These are phyloP conservation scores for Bombylius major DNA, from an alignment of 2,888 invertebrate species.

Conservation along the genomic window DNA sequence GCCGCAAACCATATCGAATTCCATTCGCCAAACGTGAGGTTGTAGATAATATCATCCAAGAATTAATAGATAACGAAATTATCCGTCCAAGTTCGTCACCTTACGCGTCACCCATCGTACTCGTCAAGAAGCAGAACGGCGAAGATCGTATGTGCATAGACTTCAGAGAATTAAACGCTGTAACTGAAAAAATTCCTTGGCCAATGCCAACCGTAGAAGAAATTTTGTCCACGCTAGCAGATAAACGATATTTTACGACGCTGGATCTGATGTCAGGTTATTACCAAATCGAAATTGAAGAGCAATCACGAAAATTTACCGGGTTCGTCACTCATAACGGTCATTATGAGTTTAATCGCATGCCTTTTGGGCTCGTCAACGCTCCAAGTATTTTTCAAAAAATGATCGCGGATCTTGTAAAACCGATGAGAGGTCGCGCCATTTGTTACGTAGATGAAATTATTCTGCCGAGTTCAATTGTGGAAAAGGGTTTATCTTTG, in stretches of 20 bases:
- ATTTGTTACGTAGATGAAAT: constrained; percentile 20
- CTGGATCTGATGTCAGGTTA: constrained; percentile 11
- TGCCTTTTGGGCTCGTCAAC: too few relatives aligned
- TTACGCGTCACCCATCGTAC: too few relatives aligned
- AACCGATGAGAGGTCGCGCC: constrained; percentile 4
- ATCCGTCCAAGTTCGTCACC: too few relatives aligned
- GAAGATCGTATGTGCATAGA: constrained; percentile 11
- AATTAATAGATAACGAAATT: not conserved
- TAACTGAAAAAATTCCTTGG: constrained; percentile 7
- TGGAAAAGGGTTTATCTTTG: too few relatives aligned
- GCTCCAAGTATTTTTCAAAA: constrained; percentile 28
- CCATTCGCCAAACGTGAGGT: not conserved
- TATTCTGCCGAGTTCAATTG: too few relatives aligned
- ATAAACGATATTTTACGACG: not conserved
- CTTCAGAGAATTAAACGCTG: not conserved
- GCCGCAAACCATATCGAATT: not conserved
- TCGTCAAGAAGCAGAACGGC: constrained; percentile 15
- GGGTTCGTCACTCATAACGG: not conserved
- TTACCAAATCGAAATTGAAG: constrained; percentile 13
- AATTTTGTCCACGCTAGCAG: constrained; percentile 4
- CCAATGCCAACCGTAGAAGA: constrained; percentile 16
- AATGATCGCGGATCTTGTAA: constrained; percentile 15
- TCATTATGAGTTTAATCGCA: too few relatives aligned
- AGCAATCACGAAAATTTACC: constrained; percentile 13
- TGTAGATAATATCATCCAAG: not conserved